Base-by-base conservation (phyloP, 2,113 vertebrate species). In the Myrmecobius fasciatus region DNA sequence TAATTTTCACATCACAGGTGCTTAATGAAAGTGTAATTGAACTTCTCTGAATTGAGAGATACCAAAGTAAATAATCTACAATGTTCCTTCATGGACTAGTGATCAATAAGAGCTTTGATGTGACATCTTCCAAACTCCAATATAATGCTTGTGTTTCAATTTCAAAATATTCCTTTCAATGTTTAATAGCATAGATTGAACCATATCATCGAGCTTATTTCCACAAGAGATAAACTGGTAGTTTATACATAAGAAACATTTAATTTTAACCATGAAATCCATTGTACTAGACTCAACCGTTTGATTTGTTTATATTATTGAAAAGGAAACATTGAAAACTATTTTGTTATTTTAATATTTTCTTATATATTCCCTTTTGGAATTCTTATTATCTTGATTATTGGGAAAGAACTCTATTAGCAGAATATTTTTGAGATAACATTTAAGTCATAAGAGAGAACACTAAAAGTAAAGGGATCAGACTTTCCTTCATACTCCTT, bases 101-200 rank as follows among this genome's bases (percentile, higher is more conserved):
- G 31, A 67, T 17, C 60, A 67, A 67, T 67, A 94, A 90, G 26
- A 83, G 49, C 91, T 91, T 89, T 90, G 92, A 12, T n/a, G 52
- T 3, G 14, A 92, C 95, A 0, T 95, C 3, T 22, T 52, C 2
- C 53, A 96, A 11, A 89, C 52, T 95, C 2, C 94, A 92, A 88
- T 48, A 26, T 12, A 93, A 94, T 94, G 24, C 17, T 92, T 3
- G 51, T 7, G 48, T 12, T 93, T 95, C 10, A 47, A 3, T 47
- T 83, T 95, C 67, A 95, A 96, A 95, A 88, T 67, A 67, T 92
- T 95, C 3, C 90, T 3, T 93, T 89, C 24, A 93, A 75, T 9
- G 4, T 60, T 95, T 67, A 91, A 89, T 24, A 54, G 9, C 94
- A 91, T 0, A 47, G 3, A 9, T 48, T 3, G 93, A 52, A 95